Base-by-base conservation (phyloP, 92 coral and sea anemone species). In the Heteractis magnifica region DNA sequence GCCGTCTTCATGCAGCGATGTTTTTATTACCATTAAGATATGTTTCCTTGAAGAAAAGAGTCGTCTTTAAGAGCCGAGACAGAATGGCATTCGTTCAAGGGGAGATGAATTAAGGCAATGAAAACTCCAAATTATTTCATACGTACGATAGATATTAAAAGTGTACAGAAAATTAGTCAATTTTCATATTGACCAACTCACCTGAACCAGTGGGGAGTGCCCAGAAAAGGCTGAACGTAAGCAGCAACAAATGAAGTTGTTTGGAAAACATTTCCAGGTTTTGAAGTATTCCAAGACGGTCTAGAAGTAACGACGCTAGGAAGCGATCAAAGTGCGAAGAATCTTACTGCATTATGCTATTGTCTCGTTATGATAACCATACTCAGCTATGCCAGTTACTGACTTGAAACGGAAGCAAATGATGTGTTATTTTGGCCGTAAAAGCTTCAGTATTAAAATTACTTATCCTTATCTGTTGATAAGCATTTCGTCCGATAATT, bases 391-490 rank as follows among this genome's bases (percentile, higher is more conserved):
- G 77, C 26, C 84, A 81, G 74, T 68, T 59, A 71, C 60, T 50
- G 73, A 81, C 74, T 75, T 70, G 10, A 23, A 64, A 34, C 75
- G 77, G 73, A 81, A 68, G 75, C 49, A 51, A 79, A 81, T 49
- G 65, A 68, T 59, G 83, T 11, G 49, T 34, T 79, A 65, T 59
- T 48, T 64, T 41, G 44, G 74, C 58, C 58, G 65, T 19, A 81
- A 81, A 81, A 71, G 62, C 81, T 56, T 70, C 44, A 34, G 77
- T 51, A 68, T 70, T 68, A 34, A 72, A 81, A 81, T 81, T 70
- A 81, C 65, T 9, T 81, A 16, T 55, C 60, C 65, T 52, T 52
- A 76, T 76, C 76, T 68, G 23, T 21, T 26, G 73, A 68, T 68
- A 68, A 68, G 73, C 49, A 68, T 68, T 68, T 68, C 23, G 20